Conservation (phyloP, 2,797 vertebrate genomes). For the Cirrhinus molitorella region DNA sequence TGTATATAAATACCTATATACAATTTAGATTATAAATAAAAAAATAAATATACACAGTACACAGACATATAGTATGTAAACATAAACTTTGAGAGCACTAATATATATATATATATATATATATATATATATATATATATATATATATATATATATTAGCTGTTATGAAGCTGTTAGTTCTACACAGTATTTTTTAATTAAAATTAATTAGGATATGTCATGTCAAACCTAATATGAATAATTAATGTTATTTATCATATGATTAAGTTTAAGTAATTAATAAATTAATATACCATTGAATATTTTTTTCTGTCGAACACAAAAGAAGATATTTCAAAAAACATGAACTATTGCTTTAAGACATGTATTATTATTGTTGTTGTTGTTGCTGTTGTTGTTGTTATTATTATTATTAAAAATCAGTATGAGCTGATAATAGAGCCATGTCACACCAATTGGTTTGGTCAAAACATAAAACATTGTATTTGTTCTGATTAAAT, state of each 20-base stretch:
- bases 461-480: not conserved
- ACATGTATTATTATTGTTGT: not conserved
- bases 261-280: not conserved
- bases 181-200: not conserved
- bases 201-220: not conserved
- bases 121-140: too few relatives aligned
- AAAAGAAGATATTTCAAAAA: too few relatives aligned
- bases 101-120: too few relatives aligned
- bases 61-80: too few relatives aligned
- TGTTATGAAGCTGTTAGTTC: not conserved
- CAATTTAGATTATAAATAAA: too few relatives aligned
- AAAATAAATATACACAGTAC: too few relatives aligned
- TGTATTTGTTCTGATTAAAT: conserved; percentile 28
- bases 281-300: not conserved
- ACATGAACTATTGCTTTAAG: not conserved
- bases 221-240: not conserved
- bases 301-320: too few relatives aligned
- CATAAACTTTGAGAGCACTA: too few relatives aligned
- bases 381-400: too few relatives aligned
- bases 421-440: not conserved
- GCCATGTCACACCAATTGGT: not conserved
- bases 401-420: not conserved
- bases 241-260: not conserved
- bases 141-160: too few relatives aligned
- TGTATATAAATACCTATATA: too few relatives aligned